Evolutionary conservation across 2,888 invertebrate genomes (phyloP).

Genomic region (Emesis furor): DNA sequence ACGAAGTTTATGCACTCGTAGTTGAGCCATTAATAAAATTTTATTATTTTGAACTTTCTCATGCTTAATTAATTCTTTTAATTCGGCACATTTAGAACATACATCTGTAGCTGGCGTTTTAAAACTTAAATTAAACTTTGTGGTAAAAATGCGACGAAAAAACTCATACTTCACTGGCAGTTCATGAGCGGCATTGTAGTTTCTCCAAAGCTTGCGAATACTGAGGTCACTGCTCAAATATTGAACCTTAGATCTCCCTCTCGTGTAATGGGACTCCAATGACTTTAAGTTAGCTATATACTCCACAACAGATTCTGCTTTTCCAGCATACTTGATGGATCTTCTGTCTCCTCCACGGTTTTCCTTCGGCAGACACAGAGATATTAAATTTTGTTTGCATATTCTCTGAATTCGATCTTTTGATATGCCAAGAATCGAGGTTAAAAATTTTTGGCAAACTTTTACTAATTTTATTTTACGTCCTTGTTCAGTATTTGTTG

Average conservation of each 20-base stretch:
- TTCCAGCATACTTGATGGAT: conserved; percentile 20
- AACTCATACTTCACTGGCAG: conserved; percentile 14
- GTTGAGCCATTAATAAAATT: conserved; percentile 11
- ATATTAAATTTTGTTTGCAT: conserved; percentile 15
- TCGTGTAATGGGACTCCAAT: conserved; percentile 23
- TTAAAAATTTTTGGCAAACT: too few species aligned
- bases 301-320: conserved; percentile 14
- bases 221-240: conserved; percentile 39
- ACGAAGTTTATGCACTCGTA: background rate
- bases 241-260: conserved; percentile 33
- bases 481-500: too few species aligned
- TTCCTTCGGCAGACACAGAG: conserved; percentile 63
- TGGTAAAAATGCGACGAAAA: background rate
- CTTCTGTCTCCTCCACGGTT: conserved; percentile 48
- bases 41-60: conserved; percentile 14
- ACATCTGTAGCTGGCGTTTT: background rate
- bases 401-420: too few species aligned
- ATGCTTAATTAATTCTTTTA: conserved; percentile 14
- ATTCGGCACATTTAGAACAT: background rate
- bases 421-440: too few species aligned
- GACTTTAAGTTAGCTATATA: conserved; percentile 15
- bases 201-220: conserved; percentile 34
- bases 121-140: conserved; percentile 7
- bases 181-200: conserved; percentile 9
- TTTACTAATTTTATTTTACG: too few species aligned